phyloP scores from a whole-genome alignment of 92 coral and sea anemone genomes.

The Phymanthus crucifer region DNA sequence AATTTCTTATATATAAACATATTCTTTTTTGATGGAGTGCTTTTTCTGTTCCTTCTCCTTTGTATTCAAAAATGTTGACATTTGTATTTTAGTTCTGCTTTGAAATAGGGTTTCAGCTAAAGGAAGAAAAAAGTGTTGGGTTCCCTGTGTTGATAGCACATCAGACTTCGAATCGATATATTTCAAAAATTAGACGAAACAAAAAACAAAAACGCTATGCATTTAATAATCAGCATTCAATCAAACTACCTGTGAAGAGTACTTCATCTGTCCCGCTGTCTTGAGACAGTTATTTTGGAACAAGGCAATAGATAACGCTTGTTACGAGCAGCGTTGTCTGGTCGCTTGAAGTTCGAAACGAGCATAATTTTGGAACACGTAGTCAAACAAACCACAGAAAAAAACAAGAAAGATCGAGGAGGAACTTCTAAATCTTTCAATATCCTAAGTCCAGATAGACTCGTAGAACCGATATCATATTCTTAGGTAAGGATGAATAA shows the following conservation, averaged over 20 bases:
- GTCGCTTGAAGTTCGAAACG: neutral
- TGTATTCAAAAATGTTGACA: no score
- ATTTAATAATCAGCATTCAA: neutral
- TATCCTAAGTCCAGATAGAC: neutral
- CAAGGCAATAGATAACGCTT: neutral
- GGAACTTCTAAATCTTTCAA: neutral
- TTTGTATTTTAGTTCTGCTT: no score
- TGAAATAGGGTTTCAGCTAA: neutral
- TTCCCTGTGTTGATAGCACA: neutral
- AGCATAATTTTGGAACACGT: neutral
- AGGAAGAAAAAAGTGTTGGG: neutral
- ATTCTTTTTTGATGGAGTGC: no score
- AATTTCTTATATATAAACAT: no score
- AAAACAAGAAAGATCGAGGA: neutral
- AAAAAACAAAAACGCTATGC: neutral
- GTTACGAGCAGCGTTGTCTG: neutral
- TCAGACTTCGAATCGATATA: neutral
- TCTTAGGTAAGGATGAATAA: neutral
- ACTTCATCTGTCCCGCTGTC: neutral
- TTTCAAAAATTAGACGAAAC: neutral
- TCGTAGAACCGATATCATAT: neutral
- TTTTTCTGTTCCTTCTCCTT: no score
- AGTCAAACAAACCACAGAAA: neutral
- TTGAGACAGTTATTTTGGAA: neutral
- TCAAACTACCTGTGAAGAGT: neutral